phyloP scores from a whole-genome alignment of 2,113 vertebrate genomes.

The Castor canadensis region DNA sequence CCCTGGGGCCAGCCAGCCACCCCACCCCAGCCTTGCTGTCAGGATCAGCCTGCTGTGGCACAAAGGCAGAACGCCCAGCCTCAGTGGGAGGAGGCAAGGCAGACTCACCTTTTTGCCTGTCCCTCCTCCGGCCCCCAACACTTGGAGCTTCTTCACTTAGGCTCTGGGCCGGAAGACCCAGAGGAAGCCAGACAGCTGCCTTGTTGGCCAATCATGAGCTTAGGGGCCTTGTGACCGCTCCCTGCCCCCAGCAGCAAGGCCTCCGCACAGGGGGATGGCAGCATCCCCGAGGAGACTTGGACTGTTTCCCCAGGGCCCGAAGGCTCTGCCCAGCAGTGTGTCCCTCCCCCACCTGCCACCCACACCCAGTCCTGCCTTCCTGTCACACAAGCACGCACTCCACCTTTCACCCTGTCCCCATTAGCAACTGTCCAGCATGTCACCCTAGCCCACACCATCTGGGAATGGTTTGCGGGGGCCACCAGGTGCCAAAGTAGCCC shows the following conservation, averaged over 20 bases:
- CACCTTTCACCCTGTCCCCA: not conserved
- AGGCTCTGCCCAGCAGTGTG: not conserved
- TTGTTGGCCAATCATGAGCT: not conserved
- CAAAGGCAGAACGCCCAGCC: not conserved
- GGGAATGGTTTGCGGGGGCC: constrained; percentile 60
- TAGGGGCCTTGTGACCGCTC: not conserved
- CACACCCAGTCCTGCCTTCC: not conserved
- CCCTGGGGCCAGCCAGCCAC: not conserved
- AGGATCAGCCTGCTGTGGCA: too few species aligned
- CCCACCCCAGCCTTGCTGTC: not conserved
- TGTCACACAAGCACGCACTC: not conserved
- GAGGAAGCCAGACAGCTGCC: not conserved
- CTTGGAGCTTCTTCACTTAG: too few species aligned
- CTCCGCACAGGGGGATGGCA: not conserved
- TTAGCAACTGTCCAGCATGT: constrained; percentile 36
- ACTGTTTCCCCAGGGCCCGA: not conserved
- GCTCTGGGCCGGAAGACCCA: not conserved
- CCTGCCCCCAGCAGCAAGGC: not conserved
- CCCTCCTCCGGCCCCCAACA: rapidly evolving
- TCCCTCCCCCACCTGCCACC: not conserved
- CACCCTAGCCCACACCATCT: constrained; percentile 45
- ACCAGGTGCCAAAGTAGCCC: constrained; percentile 62
- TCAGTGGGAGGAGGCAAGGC: too few species aligned
- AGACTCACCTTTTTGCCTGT: not conserved
- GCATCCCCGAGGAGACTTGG: not conserved